Conservation (phyloP, 2,888 invertebrate genomes). For the Galerucella pusilla region DNA sequence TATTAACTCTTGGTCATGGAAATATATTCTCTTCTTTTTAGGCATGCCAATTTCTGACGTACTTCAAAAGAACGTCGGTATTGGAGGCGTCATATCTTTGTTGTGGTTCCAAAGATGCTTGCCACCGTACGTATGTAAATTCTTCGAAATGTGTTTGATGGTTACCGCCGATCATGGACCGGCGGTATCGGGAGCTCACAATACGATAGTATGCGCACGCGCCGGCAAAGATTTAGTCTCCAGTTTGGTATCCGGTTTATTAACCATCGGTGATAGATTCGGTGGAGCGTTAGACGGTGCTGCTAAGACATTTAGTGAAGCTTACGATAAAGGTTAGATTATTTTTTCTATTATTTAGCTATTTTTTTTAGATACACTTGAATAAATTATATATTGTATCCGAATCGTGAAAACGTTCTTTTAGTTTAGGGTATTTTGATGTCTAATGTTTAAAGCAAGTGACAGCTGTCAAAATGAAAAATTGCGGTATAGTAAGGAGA, state of each 20-base stretch:
- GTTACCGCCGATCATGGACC: conserved; percentile 99
- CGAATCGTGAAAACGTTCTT: too few species aligned
- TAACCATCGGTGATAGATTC: conserved; percentile 98
- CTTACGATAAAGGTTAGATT: conserved; percentile 83
- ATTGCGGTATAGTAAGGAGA: too few species aligned
- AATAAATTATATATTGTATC: too few species aligned
- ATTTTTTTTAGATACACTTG: too few species aligned
- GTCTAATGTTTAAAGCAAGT: too few species aligned
- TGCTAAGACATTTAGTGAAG: conserved; percentile 96
- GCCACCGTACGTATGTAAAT: conserved; percentile 93
- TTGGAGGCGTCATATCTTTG: conserved; percentile 96
- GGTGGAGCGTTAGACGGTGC: conserved; percentile 99
- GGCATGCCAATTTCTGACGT: conserved; percentile 88
- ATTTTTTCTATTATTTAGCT: neutral
- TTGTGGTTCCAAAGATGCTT: conserved; percentile 99
- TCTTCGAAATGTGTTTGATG: conserved; percentile 99
- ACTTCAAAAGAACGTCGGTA: conserved; percentile 93
- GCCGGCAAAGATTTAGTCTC: conserved; percentile 98
- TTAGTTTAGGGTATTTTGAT: too few species aligned
- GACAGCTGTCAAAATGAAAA: too few species aligned
- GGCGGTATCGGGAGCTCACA: conserved; percentile 95
- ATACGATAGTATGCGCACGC: conserved; percentile 97
- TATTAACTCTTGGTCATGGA: neutral
- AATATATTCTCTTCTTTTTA: conserved; percentile 58
- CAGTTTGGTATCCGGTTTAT: conserved; percentile 94